Base-by-base conservation (phyloP, 2,797 vertebrate species). In the Lacerta agilis region DNA sequence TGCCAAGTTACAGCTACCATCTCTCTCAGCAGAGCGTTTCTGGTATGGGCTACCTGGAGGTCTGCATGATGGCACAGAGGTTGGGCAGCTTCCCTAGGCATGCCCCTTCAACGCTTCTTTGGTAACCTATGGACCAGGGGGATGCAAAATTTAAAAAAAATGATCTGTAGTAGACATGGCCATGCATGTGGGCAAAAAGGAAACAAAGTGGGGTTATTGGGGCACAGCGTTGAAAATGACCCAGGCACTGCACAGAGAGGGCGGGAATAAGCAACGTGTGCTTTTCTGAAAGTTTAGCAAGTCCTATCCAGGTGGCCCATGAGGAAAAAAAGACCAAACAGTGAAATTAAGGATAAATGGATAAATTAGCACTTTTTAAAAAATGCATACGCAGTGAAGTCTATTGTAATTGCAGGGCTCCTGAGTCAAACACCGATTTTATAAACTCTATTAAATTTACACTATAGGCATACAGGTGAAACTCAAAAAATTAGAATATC, bases 381-480 rank as follows among this genome's bases (percentile, higher is more conserved):
- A 71, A 71, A 49, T 8, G 41, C 61, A 58, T 45, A 58, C 36
- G 38, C 2, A 10, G 33, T 20, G 72, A 41, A 76, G 5, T 84
- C 36, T 11, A 18, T 8, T 58, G 7, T 25, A 33, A 75, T 58
- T 13, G 11, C 36, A 75, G 33, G 33, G 11, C 55, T 43, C 33
- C 67, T n/a, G 23, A 38, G 11, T 89, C 8, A 61, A 58, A 81
- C 29, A 61, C 29, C 33, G 77, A 33, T 29, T 77, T 85, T 33
- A 58, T 11, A 81, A 72, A 36, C 80, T 20, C 76, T 69, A 1
- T 49, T 77, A 87, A 84, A 33, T 15, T 88, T 86, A 83, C 15
- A 91, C 89, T 86, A 71, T 20, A 91, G 88, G 67, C 87, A 13
- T 8, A 38, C 38, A 3, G n/a, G n/a, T n/a, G n/a, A n/a, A n/a